A percentile compares a stretch with the other conserved stretches of the same genome.
phyloP scores from a whole-genome alignment of 2,888 invertebrate genomes.

The Platypus cylindrus region DNA sequence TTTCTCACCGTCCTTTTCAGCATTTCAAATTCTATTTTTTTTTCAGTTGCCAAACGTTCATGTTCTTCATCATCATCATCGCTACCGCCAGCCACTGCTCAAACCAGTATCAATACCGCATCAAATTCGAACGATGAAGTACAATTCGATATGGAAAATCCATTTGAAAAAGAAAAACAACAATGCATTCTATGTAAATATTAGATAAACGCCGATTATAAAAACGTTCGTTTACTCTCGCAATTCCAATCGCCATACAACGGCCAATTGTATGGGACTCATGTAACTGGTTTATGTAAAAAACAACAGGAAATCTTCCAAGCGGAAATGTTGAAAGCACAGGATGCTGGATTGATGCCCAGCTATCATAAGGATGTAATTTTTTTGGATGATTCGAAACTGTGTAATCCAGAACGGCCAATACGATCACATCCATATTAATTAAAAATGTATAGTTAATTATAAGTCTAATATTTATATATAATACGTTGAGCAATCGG shows the following conservation, averaged over 20 bases:
- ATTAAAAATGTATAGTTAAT: slow-evolving; percentile 10
- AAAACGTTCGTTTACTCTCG: slow-evolving; percentile 80
- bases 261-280: slow-evolving; percentile 79
- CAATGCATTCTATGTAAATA: slow-evolving; percentile 74
- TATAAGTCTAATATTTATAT: too few relatives aligned
- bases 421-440: slow-evolving; percentile 67
- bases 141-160: slow-evolving; percentile 56
- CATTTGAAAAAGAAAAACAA: slow-evolving; percentile 59
- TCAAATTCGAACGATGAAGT: slow-evolving; percentile 33
- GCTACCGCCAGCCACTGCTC: too few relatives aligned
- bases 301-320: slow-evolving; percentile 65
- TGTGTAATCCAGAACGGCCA: slow-evolving; percentile 82
- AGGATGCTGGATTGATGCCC: slow-evolving; percentile 72
- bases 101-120: too few relatives aligned
- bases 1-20: too few relatives aligned
- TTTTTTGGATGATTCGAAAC: slow-evolving; percentile 75
- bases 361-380: slow-evolving; percentile 64
- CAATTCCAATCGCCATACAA: slow-evolving; percentile 96
- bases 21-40: too few relatives aligned
- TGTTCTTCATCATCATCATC: too few relatives aligned
- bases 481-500: too few relatives aligned
- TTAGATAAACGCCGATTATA: slow-evolving; percentile 74
- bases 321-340: slow-evolving; percentile 61
- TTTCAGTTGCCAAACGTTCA: too few relatives aligned
- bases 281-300: slow-evolving; percentile 88